These are phyloP conservation scores for Aix galericulata DNA, from an alignment of 2,113 vertebrate genomes.

Conservation along the genomic window DNA sequence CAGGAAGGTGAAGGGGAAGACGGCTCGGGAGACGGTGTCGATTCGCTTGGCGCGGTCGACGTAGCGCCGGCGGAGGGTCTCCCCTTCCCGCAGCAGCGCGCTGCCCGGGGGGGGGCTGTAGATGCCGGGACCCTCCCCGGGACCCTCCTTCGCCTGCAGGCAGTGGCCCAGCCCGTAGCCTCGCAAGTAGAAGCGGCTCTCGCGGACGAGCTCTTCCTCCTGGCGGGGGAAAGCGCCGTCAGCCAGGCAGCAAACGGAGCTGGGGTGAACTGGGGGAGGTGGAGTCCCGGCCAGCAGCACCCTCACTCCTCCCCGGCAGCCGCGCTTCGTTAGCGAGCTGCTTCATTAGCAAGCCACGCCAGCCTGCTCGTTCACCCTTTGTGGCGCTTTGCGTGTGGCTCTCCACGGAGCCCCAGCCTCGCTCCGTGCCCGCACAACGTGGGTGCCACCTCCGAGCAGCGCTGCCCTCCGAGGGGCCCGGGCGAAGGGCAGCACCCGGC, in stretches of 20 bases:
- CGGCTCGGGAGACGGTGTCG: constrained; percentile 89
- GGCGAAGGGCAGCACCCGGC: background rate
- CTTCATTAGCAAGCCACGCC: background rate
- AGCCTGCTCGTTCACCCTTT: background rate
- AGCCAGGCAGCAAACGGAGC: fast-evolving
- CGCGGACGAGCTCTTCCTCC: constrained; percentile 85
- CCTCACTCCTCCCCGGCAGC: background rate
- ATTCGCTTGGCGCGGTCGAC: constrained; percentile 90
- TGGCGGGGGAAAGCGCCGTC: constrained; percentile 46
- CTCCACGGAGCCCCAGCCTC: background rate
- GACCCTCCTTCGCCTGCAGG: constrained; percentile 81
- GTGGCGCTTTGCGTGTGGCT: too few relatives aligned
- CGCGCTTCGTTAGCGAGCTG: background rate
- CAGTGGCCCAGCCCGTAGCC: constrained; percentile 88
- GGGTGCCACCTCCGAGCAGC: fast-evolving
- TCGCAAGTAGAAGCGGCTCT: constrained; percentile 86
- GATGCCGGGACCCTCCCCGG: constrained; percentile 72
- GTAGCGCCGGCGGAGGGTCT: constrained; percentile 79
- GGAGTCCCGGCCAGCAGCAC: background rate
- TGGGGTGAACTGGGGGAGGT: background rate
- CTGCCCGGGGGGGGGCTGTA: constrained; percentile 72
- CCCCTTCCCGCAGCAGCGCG: constrained; percentile 73
- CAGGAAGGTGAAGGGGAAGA: constrained; percentile 93
- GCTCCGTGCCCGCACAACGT: fast-evolving
- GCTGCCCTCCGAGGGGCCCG: background rate